These are phyloP conservation scores for Lemur catta DNA, from an alignment of 2,797 vertebrate genomes.

Conservation along the genomic window DNA sequence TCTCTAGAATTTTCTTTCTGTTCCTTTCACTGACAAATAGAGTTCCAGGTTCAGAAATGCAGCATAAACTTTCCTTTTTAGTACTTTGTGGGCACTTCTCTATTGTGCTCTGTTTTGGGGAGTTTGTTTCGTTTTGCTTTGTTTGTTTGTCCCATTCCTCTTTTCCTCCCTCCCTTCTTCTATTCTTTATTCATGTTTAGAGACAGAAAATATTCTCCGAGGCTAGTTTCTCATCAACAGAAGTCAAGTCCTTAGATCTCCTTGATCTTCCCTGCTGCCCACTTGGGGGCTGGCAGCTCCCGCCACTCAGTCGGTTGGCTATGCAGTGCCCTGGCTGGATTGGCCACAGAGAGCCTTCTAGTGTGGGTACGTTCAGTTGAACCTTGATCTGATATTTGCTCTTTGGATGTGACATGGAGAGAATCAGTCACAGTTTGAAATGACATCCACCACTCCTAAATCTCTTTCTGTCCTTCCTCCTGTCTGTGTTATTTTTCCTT, in stretches of 20 bases:
- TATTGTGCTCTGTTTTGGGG: neutral
- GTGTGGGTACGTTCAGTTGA: neutral
- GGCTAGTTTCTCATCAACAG: neutral
- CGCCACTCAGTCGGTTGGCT: neutral
- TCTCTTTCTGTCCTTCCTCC: neutral
- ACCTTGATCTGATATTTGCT: neutral
- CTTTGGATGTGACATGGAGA: neutral
- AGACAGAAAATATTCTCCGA: neutral
- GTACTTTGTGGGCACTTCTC: neutral
- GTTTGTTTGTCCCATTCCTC: neutral
- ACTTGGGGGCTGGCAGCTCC: neutral
- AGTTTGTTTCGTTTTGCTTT: neutral
- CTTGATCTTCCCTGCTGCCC: neutral
- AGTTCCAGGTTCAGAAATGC: neutral
- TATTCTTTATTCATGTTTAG: neutral
- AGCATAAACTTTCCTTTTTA: neutral
- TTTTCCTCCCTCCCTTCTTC: neutral
- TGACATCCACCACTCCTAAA: neutral
- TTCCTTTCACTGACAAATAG: neutral
- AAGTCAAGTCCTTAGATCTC: neutral
- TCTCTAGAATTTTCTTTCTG: neutral
- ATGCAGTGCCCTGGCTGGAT: fast-evolving
- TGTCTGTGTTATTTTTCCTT: conserved; percentile 34
- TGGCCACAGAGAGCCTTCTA: neutral
- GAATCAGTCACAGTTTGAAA: conserved; percentile 17